phyloP scores from a whole-genome alignment of 2,888 invertebrate species.

The Zygothrica quintamaculata region DNA sequence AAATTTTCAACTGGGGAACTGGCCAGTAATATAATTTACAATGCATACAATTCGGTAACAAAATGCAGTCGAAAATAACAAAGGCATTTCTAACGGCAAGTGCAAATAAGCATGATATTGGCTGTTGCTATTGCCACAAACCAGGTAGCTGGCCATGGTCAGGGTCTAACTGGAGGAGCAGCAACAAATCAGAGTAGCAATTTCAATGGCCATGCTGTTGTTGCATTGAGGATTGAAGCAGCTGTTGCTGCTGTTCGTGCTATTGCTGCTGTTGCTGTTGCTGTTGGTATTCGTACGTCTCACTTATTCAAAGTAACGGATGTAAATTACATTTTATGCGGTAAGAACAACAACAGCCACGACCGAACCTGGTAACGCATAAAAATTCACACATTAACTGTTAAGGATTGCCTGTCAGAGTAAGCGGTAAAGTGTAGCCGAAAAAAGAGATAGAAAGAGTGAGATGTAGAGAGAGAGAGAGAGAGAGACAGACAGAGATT shows the following conservation, averaged over 20 bases:
- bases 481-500: neutral
- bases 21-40: conserved; percentile 17
- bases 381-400: conserved; percentile 80
- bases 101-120: conserved; percentile 56
- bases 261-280: conserved; percentile 11
- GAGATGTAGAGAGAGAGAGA: neutral
- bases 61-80: conserved; percentile 52
- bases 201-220: conserved; percentile 40
- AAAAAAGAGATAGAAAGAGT: conserved; percentile 6
- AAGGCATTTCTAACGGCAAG: conserved; percentile 67
- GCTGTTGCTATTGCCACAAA: conserved; percentile 9
- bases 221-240: neutral
- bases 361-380: conserved; percentile 76
- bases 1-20: neutral
- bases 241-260: no score
- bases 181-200: conserved; percentile 65
- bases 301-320: conserved; percentile 69
- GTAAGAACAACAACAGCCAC: conserved; percentile 67
- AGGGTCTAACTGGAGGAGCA: conserved; percentile 19
- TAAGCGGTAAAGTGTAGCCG: no score
- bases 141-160: conserved; percentile 13
- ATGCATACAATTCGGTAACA: conserved; percentile 38
- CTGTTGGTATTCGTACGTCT: conserved; percentile 40
- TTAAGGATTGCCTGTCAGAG: conserved; percentile 73
- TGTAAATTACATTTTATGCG: conserved; percentile 79